Base-by-base conservation (phyloP, 2,888 invertebrate species). In the Ornithoptera priamus region DNA sequence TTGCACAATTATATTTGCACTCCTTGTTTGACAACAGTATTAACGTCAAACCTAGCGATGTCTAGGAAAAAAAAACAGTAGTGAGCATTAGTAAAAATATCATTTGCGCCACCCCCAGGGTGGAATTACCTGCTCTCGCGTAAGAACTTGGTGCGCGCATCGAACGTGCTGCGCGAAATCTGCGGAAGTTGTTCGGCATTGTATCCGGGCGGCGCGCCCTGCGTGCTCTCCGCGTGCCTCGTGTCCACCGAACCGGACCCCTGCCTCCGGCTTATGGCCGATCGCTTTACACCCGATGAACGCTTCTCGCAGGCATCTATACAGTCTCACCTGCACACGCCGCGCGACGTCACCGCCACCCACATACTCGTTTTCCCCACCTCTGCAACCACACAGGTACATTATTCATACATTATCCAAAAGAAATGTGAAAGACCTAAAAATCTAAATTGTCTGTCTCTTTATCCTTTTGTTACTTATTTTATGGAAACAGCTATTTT, bases 331-430 rank as follows among this genome's bases (percentile, higher is more conserved):
- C 93, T 99, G 80, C 97, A 97, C 78, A 99, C 99, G 72, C 99
- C 99, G 8, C 95, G 98, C 75, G 99, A 99, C 91, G 97, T 98
- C 74, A 97, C 98, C 70, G 97, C 97, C 86, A 99, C 99, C 71
- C 99, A 99, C 86, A 99, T 99, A 77, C 95, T 99, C 77, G 99
- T 99, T 77, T 99, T 99, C 92, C 99, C 99, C 65, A 99, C 99
- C 58, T 99, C 97, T 72, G 98, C 98, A 60, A 97, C 97, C 70
- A 97, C 98, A 71, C 97, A 97, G 95, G 96, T 96, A 68, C 30
- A 53, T 17, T 53, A 53, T 17, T 53, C 53, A 53, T 4, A 53
- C 53, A 18, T 18, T 53, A 53, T 8, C 8, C 7, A 39, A 39
- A 7, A 39, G 39, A 39, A 39, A 39, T 6, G 39, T 10, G 8